These are phyloP conservation scores for Dryocosmus kuriphilus DNA, from an alignment of 2,888 invertebrate genomes.

Conservation along the genomic window DNA sequence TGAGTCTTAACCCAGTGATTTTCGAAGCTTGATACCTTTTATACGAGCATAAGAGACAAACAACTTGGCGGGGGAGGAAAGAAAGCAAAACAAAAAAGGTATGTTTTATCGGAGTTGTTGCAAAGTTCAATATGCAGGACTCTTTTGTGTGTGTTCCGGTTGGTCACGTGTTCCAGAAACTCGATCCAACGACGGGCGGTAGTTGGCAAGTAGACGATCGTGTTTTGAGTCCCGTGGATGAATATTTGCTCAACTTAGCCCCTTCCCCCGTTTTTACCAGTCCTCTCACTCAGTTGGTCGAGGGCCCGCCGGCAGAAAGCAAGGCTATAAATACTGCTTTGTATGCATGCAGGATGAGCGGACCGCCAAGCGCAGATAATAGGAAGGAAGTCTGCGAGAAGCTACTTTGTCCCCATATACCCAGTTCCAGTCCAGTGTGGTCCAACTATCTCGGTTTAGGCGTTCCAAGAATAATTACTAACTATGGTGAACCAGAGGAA, in stretches of 20 bases:
- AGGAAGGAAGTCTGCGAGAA: conserved; percentile 61
- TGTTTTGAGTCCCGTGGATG: conserved; percentile 33
- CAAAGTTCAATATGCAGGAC: neutral
- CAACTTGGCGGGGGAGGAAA: neutral
- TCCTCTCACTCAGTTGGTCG: conserved; percentile 34
- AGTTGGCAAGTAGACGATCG: conserved; percentile 35
- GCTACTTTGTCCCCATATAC: conserved; percentile 61
- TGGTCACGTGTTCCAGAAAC: conserved; percentile 32
- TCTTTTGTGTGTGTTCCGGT: conserved; percentile 17
- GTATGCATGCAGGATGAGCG: conserved; percentile 65
- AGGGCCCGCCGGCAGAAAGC: conserved; percentile 32
- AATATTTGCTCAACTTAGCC: conserved; percentile 40
- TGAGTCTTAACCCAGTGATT: too few species aligned
- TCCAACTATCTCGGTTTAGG: conserved; percentile 47
- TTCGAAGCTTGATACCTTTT: neutral
- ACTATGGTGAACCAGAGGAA: conserved; percentile 44
- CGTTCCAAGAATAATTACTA: conserved; percentile 50
- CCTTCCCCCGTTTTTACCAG: neutral
- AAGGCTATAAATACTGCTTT: conserved; percentile 70
- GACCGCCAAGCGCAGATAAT: conserved; percentile 67
- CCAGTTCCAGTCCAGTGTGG: conserved; percentile 45
- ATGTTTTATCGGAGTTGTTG: conserved; percentile 16
- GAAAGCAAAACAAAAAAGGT: neutral
- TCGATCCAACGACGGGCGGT: conserved; percentile 23
- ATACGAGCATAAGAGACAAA: neutral